phyloP scores from a whole-genome alignment of 2,888 invertebrate species.

The Drosophila ochracea region DNA sequence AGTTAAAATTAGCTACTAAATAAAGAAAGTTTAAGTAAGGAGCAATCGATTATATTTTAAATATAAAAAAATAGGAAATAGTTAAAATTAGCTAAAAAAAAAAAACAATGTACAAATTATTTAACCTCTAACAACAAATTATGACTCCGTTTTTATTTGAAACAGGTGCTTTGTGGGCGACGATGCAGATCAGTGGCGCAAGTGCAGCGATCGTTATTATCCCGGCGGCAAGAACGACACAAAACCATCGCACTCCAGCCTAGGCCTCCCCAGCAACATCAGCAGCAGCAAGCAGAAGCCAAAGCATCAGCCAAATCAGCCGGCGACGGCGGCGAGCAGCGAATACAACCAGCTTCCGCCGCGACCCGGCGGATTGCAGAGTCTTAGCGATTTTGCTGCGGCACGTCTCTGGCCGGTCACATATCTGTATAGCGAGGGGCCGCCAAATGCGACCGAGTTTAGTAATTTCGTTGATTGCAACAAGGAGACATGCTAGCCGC shows the following conservation, averaged over 20 bases:
- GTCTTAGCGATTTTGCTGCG: conserved; percentile 85
- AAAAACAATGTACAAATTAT: background rate
- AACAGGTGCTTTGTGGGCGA: conserved; percentile 94
- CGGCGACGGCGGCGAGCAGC: conserved; percentile 61
- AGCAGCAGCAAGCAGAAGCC: conserved; percentile 73
- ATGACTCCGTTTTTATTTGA: conserved; percentile 31
- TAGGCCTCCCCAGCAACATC: conserved; percentile 80
- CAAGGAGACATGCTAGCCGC: conserved; percentile 84
- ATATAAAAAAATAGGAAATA: background rate
- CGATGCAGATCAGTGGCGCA: conserved; percentile 92
- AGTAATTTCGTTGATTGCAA: conserved; percentile 85
- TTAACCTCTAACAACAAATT: background rate
- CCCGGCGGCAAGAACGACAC: conserved; percentile 85
- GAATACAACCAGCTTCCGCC: conserved; percentile 84
- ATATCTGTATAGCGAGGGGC: conserved; percentile 92
- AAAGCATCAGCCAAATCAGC: conserved; percentile 65
- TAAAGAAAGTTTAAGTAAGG: background rate
- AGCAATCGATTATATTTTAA: background rate
- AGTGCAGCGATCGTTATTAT: conserved; percentile 93
- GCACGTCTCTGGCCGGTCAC: conserved; percentile 91
- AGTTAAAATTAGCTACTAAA: background rate
- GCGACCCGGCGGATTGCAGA: conserved; percentile 83
- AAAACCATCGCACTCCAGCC: conserved; percentile 84
- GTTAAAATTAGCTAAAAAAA: background rate
- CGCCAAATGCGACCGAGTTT: conserved; percentile 89